Evolutionary conservation across 2,113 vertebrate species (phyloP), one percentile per base, ranked within the genome.

Genomic region (Aspidoscelis tigris): DNA sequence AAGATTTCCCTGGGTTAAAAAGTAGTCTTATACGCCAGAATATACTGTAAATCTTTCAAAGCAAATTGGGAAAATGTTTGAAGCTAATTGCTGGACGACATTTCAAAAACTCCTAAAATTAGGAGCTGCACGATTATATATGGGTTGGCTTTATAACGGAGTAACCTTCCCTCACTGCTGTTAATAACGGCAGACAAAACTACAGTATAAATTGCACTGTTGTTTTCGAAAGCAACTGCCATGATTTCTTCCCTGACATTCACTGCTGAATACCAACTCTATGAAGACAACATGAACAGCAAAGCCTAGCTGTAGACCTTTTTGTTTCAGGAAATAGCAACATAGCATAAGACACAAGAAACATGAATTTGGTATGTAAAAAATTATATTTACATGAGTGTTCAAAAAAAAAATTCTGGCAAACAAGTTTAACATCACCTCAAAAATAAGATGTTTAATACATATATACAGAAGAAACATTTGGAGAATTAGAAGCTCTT

Each of bases 371-470:
- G 78, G 89, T 82, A 89, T 88, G 92, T 78, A 85, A 93, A 94
- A 89, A 87, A 91, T 71, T 26, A 24, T 94, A 95, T 91, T 92
- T 94, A 95, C 94, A 94, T 87, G 87, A 93, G 85, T 93, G 90
- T 94, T 82, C 93, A 92, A 91, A 95, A 82, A 88, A 80, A 20
- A 90, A 91, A 81, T 90, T 88, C 91, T 88, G 84, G 90, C 92
- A 92, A 92, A 86, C 84, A 91, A 89, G 93, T 92, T 86, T 26
- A 81, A 39, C 91, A 92, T 93, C 91, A 95, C 92, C 79, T 87
- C 78, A 90, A 93, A 88, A 91, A 41, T 22, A 90, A 88, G 89
- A 91, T n/a, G 93, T 93, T 94, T 92, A 95, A 91, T 91, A 90
- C 87, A 93, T 92, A 92, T 84, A 93, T 47, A 3, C 77, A 84